phyloP scores from a whole-genome alignment of 1,140 invertebrate species.

The Pseudomyrmex pallidus region DNA sequence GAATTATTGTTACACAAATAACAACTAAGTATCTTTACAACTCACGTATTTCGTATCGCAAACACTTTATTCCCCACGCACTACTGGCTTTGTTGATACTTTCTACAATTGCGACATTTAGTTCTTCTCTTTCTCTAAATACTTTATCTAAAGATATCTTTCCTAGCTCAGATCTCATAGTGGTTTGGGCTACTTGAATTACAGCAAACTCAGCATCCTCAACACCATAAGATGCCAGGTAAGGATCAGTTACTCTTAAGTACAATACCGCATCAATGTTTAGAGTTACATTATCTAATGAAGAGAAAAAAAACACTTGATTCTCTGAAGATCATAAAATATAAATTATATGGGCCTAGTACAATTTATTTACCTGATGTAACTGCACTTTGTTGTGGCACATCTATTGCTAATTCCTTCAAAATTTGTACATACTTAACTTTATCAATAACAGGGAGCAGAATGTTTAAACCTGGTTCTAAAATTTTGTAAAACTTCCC shows the following conservation, averaged over 20 bases:
- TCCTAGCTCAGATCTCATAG: constrained; percentile 99
- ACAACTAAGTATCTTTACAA: constrained; percentile 66
- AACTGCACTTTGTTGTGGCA: constrained; percentile 99
- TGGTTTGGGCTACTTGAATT: constrained; percentile 99
- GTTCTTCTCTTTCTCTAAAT: constrained; percentile 97
- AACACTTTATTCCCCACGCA: constrained; percentile 98
- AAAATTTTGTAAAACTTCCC: constrained; percentile 97
- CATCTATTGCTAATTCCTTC: constrained; percentile 99
- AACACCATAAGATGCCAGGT: constrained; percentile 98
- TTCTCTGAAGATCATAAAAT: constrained; percentile 2
- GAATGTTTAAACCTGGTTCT: constrained; percentile 97
- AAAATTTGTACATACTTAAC: constrained; percentile 99
- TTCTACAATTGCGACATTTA: constrained; percentile 98
- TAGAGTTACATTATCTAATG: constrained; percentile 96
- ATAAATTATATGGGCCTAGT: neutral
- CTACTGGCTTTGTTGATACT: constrained; percentile 99
- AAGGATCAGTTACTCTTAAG: constrained; percentile 96
- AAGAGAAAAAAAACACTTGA: constrained; percentile 28
- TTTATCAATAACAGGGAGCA: constrained; percentile 96
- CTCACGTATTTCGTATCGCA: constrained; percentile 99
- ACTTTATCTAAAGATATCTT: constrained; percentile 99
- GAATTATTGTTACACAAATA: neutral
- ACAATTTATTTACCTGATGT: constrained; percentile 89
- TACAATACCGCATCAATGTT: constrained; percentile 99
- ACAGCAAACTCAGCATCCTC: constrained; percentile 99